Percentiles rank a stretch among this genome's conserved stretches.
These are phyloP conservation scores for Aix galericulata DNA, from an alignment of 2,113 vertebrate species.

Conservation along the genomic window DNA sequence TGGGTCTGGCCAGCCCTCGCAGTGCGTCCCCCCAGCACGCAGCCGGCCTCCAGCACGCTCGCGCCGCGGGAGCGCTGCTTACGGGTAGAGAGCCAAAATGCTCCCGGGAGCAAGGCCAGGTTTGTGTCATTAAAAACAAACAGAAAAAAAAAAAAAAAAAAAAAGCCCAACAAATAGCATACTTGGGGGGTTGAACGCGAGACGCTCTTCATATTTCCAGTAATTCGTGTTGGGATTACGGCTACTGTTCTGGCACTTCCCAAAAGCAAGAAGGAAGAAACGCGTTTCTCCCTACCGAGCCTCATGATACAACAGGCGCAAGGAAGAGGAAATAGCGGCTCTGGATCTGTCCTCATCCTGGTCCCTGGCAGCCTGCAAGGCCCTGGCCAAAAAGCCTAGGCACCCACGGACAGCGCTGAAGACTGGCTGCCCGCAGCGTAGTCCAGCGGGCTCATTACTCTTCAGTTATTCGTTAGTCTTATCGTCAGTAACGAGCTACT, in stretches of 20 bases:
- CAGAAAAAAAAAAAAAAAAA: not conserved
- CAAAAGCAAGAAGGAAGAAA: not conserved
- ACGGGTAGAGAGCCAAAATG: not conserved
- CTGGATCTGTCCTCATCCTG: not conserved
- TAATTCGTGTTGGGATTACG: not conserved
- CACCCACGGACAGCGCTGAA: rapidly evolving
- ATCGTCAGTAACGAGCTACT: not conserved
- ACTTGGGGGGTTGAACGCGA: not conserved
- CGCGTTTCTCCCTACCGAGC: not conserved
- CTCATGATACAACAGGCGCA: not conserved
- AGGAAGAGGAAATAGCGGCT: not conserved
- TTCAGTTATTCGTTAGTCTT: not conserved
- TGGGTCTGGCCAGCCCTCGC: rapidly evolving
- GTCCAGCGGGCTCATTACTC: not conserved
- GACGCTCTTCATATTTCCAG: conserved; percentile 20
- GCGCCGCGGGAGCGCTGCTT: rapidly evolving
- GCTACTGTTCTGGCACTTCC: conserved; percentile 37
- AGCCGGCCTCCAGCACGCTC: not conserved
- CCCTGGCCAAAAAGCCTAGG: not conserved
- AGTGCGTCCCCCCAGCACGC: rapidly evolving
- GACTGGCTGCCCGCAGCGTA: not conserved
- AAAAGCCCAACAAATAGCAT: conserved; percentile 20
- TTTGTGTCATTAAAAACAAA: conserved; percentile 37
- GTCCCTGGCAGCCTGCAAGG: rapidly evolving
- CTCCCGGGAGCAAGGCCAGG: conserved; percentile 21